A percentile compares a stretch with the other conserved stretches of the same genome.
Evolutionary conservation across 2,888 invertebrate genomes (phyloP).

Genomic region (Digitonthophagus gazella): DNA sequence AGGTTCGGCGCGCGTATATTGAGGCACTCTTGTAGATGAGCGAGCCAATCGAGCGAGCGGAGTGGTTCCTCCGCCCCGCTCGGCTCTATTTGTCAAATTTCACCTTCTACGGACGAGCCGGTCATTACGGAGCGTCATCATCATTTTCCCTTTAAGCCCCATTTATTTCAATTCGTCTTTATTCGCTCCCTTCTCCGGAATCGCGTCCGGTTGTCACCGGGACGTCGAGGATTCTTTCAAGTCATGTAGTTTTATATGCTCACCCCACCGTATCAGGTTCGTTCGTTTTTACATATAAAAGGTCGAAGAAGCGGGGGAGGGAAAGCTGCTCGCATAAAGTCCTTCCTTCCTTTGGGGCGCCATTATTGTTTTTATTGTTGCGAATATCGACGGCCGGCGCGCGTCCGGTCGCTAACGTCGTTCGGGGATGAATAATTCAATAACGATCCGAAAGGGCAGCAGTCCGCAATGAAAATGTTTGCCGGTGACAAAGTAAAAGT

Average conservation of each 20-base stretch:
- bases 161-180: conserved; percentile 47
- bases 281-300: conserved; percentile 48
- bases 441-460: neutral
- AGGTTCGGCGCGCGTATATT: neutral
- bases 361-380: conserved; percentile 12
- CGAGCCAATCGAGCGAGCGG: neutral
- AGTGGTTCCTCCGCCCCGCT: conserved; percentile 16
- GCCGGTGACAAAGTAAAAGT: neutral
- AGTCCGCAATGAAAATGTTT: neutral
- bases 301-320: conserved; percentile 34
- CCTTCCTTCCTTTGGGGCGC: conserved; percentile 14
- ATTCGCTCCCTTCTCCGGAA: conserved; percentile 39
- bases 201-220: conserved; percentile 46
- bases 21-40: neutral
- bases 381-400: conserved; percentile 10
- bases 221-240: conserved; percentile 54
- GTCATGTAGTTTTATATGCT: conserved; percentile 52
- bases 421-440: neutral
- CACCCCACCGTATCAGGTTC: conserved; percentile 50
- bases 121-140: conserved; percentile 40
- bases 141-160: conserved; percentile 52
- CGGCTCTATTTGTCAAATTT: conserved; percentile 15
- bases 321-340: conserved; percentile 16
- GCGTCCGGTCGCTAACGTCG: neutral
- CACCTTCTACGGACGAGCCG: conserved; percentile 10